These are phyloP conservation scores for Neodiprion fabricii DNA, from an alignment of 1,140 invertebrate genomes.

Conservation along the genomic window DNA sequence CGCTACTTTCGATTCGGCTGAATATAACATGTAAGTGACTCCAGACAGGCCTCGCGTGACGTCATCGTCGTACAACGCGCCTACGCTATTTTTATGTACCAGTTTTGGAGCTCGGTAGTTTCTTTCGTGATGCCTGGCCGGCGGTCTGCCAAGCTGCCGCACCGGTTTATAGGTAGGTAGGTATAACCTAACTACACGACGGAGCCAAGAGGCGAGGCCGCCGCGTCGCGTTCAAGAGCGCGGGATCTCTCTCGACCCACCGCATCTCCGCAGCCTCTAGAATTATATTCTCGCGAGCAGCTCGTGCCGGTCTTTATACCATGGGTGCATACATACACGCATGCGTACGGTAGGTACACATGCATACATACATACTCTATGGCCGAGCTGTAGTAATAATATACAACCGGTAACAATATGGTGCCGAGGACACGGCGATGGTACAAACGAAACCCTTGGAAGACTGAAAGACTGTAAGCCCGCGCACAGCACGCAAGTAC, in stretches of 20 bases:
- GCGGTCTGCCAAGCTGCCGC: too few species aligned
- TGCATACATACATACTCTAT: too few species aligned
- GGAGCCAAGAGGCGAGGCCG: too few species aligned
- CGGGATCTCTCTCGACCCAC: too few species aligned
- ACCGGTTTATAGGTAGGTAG: too few species aligned
- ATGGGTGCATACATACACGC: too few species aligned
- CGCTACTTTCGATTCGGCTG: background rate
- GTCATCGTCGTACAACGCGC: background rate
- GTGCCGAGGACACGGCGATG: background rate
- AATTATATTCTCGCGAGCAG: too few species aligned
- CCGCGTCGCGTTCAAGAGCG: too few species aligned
- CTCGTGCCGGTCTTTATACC: too few species aligned
- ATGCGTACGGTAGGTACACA: too few species aligned
- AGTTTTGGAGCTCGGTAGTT: background rate
- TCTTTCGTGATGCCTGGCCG: background rate
- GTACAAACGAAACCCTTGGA: background rate
- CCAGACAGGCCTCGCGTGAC: conserved; percentile 3
- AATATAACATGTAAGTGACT: background rate
- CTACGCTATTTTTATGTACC: conserved; percentile 6
- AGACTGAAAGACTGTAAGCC: conserved; percentile 26
- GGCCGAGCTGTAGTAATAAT: background rate
- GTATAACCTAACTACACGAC: too few species aligned
- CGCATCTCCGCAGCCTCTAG: too few species aligned
- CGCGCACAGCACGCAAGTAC: conserved; percentile 38
- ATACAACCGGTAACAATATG: background rate